A percentile compares a stretch with the other conserved stretches of the same genome.
Evolutionary conservation across 2,888 invertebrate genomes (phyloP).

Genomic region (Caprella mutica): DNA sequence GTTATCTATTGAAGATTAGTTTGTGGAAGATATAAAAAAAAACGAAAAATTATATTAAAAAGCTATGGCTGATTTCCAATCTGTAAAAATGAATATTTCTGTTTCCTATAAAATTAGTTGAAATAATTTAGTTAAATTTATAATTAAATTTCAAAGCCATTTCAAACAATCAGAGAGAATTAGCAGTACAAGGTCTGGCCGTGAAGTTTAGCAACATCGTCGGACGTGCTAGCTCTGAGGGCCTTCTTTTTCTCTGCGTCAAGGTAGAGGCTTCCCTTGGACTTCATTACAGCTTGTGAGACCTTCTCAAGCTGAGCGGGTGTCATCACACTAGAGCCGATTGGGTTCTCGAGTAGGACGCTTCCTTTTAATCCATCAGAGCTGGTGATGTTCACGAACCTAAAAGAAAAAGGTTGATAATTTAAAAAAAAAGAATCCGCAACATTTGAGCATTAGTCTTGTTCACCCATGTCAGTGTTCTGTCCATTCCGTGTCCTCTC

Average conservation of each 20-base stretch:
- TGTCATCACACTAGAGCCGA: neutral
- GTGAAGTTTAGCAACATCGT: neutral
- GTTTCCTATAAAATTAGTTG: no score
- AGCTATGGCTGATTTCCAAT: no score
- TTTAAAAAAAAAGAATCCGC: neutral
- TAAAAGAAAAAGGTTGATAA: neutral
- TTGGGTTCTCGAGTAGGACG: conserved; percentile 4
- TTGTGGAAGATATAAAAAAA: no score
- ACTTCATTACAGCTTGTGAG: neutral
- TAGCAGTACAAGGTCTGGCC: conserved; percentile 1
- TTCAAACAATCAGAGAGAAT: no score
- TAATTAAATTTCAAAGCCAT: no score
- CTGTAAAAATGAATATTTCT: no score
- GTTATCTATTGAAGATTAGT: no score
- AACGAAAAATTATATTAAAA: no score
- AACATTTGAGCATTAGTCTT: no score
- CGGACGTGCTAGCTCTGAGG: neutral
- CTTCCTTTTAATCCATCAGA: neutral
- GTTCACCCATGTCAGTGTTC: no score
- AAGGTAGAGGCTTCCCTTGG: neutral
- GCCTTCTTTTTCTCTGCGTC: neutral
- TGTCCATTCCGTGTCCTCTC: no score
- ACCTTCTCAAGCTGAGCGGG: neutral
- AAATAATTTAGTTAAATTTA: no score
- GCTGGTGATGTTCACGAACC: neutral